Evolutionary conservation across 2,113 vertebrate species (phyloP).

Genomic region (Triplophysa siluroides): DNA sequence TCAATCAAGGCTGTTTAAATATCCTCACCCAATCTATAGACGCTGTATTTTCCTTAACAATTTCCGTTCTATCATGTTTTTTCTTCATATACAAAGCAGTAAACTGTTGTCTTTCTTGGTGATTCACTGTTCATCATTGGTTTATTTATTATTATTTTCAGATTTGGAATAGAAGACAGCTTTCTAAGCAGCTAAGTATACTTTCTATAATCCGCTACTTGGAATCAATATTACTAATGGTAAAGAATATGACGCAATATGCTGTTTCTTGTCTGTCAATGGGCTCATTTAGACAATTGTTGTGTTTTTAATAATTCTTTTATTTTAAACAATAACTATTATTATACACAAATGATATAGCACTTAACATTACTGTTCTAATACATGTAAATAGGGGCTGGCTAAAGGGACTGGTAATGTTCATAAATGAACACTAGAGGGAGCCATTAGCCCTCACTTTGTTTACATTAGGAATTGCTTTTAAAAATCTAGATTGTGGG

Average conservation of each 20-base stretch:
- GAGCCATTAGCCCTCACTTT: constrained; percentile 10
- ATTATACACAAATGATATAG: background rate
- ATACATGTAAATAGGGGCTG: background rate
- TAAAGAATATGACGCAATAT: background rate
- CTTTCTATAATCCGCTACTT: too few species aligned
- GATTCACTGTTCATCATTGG: background rate
- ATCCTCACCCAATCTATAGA: background rate
- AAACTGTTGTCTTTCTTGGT: background rate
- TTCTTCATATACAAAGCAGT: background rate
- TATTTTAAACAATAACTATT: background rate
- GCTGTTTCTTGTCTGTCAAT: background rate
- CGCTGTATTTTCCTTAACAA: background rate
- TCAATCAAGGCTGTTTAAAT: background rate
- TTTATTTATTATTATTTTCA: too few species aligned
- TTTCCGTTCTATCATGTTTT: background rate
- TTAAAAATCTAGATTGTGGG: background rate
- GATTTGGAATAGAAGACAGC: too few species aligned
- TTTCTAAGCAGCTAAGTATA: too few species aligned
- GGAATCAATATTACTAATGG: too few species aligned
- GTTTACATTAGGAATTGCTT: background rate
- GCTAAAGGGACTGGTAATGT: background rate
- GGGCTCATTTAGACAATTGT: too few species aligned
- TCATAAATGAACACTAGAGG: constrained; percentile 39
- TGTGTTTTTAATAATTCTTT: too few species aligned
- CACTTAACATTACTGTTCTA: background rate